phyloP scores from a whole-genome alignment of 2,888 invertebrate genomes.

The Amblyjoppa proteus region DNA sequence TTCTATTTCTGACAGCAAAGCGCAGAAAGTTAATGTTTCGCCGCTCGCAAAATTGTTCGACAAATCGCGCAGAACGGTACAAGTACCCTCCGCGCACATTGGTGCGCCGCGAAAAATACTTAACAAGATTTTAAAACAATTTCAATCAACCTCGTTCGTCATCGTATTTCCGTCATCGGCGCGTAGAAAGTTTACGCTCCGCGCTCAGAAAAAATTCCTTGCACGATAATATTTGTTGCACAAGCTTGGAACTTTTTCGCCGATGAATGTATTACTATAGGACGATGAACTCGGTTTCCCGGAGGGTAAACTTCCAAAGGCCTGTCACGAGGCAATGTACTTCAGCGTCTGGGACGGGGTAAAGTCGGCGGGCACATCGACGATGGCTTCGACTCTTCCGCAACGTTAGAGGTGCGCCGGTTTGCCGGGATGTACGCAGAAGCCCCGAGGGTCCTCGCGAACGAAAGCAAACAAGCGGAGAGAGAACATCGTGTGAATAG shows the following conservation, averaged over 20 bases:
- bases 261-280: constrained; percentile 40
- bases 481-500: constrained; percentile 69
- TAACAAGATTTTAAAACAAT: background rate
- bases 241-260: constrained; percentile 17
- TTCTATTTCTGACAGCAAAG: too few relatives aligned
- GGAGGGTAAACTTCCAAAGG: constrained; percentile 56
- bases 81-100: too few relatives aligned
- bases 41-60: too few relatives aligned
- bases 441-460: constrained; percentile 49
- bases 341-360: constrained; percentile 24
- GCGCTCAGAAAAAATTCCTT: background rate
- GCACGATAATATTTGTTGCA: constrained; percentile 42
- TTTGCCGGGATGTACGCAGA: constrained; percentile 48
- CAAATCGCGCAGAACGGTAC: too few relatives aligned
- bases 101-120: background rate
- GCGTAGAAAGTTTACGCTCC: background rate
- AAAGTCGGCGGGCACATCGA: constrained; percentile 44
- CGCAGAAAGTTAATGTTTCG: too few relatives aligned
- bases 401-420: constrained; percentile 53
- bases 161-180: background rate
- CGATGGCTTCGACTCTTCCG: constrained; percentile 50
- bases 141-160: background rate
- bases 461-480: constrained; percentile 69
- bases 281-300: constrained; percentile 53
- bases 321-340: constrained; percentile 58